Evolutionary conservation across 2,113 vertebrate genomes (phyloP), one percentile per base, ranked within the genome.

Genomic region (Mirza zaza): DNA sequence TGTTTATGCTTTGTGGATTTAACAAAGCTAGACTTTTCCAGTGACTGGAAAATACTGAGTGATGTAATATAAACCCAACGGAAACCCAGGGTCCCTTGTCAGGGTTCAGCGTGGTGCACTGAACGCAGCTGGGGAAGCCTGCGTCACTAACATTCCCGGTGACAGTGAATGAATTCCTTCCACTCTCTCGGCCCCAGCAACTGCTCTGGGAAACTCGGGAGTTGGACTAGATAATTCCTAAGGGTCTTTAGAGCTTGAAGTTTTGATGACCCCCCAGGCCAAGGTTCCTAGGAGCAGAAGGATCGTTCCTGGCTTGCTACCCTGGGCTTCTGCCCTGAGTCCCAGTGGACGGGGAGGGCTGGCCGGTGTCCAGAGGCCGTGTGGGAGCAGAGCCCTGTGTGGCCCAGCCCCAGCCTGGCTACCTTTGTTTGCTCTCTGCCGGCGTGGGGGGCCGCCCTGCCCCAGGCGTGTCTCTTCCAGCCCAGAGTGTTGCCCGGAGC

Each of bases 221-320:
- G 83, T 29, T 67, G 91, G 75, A 89, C 39, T 23, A 52, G 86
- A 87, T 52, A 79, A 87, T 95, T 83, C 80, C 93, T 81, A 77
- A 93, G 79, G 32, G 63, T 87, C 75, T 95, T 89, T 70, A 39
- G 50, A 65, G 59, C 61, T 63, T 25, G 73, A 83, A 55, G 42
- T 55, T 83, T 95, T 67, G 87, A 92, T 2, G 3, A 39, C 8
- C 71, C 96, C 96, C 87, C 91, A 96, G 97, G 97, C 96, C 48
- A 94, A 97, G 94, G 97, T 96, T 98, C 90, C 97, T 96, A 91
- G 80, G 97, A 98, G 96, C 95, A 97, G 80, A 97, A 84, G 96
- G 96, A 80, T 98, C 95, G 95, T 97, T 98, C 92, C 93, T 25
- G 81, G 83, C 76, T 73, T 89, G 75, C 20, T 77, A 7, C 15